These are phyloP conservation scores for Ophion ventricosus DNA, from an alignment of 2,888 invertebrate genomes.

Conservation along the genomic window DNA sequence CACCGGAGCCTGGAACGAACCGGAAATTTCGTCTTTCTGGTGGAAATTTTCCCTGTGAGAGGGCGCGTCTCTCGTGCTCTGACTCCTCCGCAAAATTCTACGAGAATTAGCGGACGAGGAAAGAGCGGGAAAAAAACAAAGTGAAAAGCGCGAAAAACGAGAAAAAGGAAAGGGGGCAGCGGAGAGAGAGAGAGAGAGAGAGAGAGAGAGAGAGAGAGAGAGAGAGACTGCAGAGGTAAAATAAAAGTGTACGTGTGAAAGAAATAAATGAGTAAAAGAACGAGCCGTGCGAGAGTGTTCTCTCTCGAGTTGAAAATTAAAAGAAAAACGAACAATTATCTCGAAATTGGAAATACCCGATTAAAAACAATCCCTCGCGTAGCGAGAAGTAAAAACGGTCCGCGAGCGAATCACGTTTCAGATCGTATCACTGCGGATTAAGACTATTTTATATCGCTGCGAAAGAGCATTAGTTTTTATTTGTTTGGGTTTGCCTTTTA, in stretches of 20 bases:
- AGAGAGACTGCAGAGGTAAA: background rate
- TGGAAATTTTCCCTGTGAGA: conserved; percentile 44
- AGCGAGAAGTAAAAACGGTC: conserved; percentile 35
- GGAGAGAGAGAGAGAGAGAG: background rate
- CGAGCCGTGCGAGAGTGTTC: conserved; percentile 18
- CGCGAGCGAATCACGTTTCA: conserved; percentile 28
- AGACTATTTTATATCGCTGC: background rate
- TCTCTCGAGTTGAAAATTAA: background rate
- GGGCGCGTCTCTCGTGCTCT: conserved; percentile 7
- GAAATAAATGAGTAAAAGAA: conserved; percentile 39
- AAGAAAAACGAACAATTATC: conserved; percentile 16
- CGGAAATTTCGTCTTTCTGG: conserved; percentile 66
- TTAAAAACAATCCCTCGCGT: conserved; percentile 62
- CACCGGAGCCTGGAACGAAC: conserved; percentile 39
- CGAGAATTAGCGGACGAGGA: conserved; percentile 43
- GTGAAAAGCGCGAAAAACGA: conserved; percentile 23
- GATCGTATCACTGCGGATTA: conserved; percentile 1
- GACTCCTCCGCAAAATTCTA: conserved; percentile 34
- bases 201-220: background rate
- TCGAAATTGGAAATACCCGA: conserved; percentile 68
- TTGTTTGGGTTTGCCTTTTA: too few species aligned
- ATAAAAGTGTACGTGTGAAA: background rate
- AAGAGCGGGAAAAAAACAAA: conserved; percentile 15
- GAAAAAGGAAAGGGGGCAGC: conserved; percentile 3
- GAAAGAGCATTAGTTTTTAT: too few species aligned